Evolutionary conservation across 2,888 invertebrate genomes (phyloP).

Genomic region (Drosophila limbata): DNA sequence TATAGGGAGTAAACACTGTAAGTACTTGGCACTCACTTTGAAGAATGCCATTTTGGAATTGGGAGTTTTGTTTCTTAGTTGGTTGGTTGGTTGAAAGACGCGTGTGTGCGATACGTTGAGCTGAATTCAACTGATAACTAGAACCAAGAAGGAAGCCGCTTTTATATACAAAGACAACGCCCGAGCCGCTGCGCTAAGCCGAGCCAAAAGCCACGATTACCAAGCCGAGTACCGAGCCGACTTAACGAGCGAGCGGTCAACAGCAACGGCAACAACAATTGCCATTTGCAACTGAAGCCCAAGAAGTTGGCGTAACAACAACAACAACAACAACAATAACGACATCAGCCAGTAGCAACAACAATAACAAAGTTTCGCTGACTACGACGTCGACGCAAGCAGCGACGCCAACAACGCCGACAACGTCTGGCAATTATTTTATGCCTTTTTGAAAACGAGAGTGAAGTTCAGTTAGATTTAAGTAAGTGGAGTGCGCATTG

Average conservation of each 20-base stretch:
- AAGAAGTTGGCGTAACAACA: slow-evolving; percentile 62
- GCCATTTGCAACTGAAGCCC: slow-evolving; percentile 63
- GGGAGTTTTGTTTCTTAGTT: slow-evolving; percentile 37
- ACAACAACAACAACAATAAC: slow-evolving; percentile 11
- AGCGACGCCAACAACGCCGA: slow-evolving; percentile 27
- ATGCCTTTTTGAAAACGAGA: slow-evolving; percentile 72
- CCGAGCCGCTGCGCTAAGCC: slow-evolving; percentile 66
- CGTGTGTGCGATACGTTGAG: slow-evolving; percentile 83
- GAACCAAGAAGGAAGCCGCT: slow-evolving; percentile 85
- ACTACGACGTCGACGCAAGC: not conserved
- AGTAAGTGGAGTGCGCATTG: slow-evolving; percentile 42
- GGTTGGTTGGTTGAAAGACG: slow-evolving; percentile 54
- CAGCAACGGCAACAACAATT: slow-evolving; percentile 44
- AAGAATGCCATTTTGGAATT: slow-evolving; percentile 84
- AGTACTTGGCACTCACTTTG: slow-evolving; percentile 83
- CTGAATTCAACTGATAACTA: slow-evolving; percentile 86
- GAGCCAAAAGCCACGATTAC: slow-evolving; percentile 52
- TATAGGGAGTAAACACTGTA: slow-evolving; percentile 3
- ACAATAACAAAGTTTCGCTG: slow-evolving; percentile 5
- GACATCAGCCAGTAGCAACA: not conserved
- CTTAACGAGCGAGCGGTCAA: slow-evolving; percentile 62
- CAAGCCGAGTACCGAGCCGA: slow-evolving; percentile 41
- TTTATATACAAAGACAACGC: slow-evolving; percentile 85
- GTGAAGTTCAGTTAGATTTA: slow-evolving; percentile 72
- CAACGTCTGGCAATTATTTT: slow-evolving; percentile 59